These are phyloP conservation scores for Rhodinocichla rosea DNA, from an alignment of 2,113 vertebrate genomes.

Conservation along the genomic window DNA sequence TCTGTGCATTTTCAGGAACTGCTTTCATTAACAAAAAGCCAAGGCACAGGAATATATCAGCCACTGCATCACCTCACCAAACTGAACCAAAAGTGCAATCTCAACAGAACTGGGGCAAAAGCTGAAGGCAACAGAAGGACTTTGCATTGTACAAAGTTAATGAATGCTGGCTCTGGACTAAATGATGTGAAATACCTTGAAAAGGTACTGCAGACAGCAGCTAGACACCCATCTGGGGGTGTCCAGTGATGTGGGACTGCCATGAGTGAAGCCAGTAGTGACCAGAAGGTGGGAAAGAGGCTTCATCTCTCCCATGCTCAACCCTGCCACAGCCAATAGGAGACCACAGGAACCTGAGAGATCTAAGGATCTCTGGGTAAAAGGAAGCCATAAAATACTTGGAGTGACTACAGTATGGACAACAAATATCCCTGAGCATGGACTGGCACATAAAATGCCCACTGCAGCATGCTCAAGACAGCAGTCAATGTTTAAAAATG, in stretches of 20 bases:
- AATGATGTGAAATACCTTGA: neutral
- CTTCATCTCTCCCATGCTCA: neutral
- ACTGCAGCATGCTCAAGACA: neutral
- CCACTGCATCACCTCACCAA: neutral
- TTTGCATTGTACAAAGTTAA: neutral
- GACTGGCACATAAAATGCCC: neutral
- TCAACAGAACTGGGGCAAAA: neutral
- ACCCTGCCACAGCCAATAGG: neutral
- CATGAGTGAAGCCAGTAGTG: rapidly evolving
- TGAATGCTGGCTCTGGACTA: neutral
- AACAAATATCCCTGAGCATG: neutral
- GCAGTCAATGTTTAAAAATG: neutral
- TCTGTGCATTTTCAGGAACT: neutral
- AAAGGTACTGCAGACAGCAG: neutral
- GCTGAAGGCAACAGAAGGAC: neutral
- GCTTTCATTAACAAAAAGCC: neutral
- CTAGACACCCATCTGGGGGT: neutral
- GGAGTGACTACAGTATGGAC: neutral
- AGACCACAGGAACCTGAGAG: neutral
- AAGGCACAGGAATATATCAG: neutral
- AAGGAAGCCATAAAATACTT: neutral
- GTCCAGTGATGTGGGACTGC: neutral
- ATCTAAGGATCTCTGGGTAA: neutral
- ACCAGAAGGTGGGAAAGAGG: neutral
- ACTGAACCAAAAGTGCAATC: neutral